Base-by-base conservation (phyloP, 2,888 invertebrate species). In the Parthenolecanium corni region DNA sequence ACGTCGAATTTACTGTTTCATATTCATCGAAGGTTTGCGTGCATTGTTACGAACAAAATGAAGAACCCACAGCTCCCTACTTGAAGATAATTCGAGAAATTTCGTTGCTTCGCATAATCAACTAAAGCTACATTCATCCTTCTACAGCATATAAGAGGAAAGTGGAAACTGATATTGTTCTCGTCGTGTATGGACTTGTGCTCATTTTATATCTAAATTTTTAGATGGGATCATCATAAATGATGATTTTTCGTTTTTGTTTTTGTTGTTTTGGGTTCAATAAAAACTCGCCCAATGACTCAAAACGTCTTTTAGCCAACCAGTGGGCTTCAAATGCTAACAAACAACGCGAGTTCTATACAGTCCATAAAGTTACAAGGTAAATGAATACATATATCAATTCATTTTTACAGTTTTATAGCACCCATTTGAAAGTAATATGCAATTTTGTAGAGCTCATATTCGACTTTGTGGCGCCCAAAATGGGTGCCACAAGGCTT, bases 301-400 rank as follows among this genome's bases (percentile, higher is more conserved):
- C 64, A 47, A 49, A 63, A 25, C 63, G 54, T n/a, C 61, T 66
- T 14, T 46, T 65, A 16, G 58, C 58, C 25, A 51, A 56, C 16
- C 24, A 11, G 2, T 47, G 40, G 24, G 36, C 61, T 11, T 5
- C 57, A 2, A 47, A 56, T 44, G n/a, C 62, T 18, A 62, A 38
- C 3, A 62, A 51, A 44, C 62, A 47, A n/a, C n/a, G n/a, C 9
- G 65, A 65, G 47, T 24, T 56, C 40, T 66, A 66, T 31, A 66
- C 66, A 6, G 65, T 66, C 12, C 66, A 66, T 62, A 66, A 66
- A n/a, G 51, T 66, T 24, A 65, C 66, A n/a, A 66, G 66, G 66
- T 65, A 40, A 64, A 5, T 42, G 14, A n/a, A n/a, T n/a, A n/a
- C n/a, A n/a, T 5, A 25, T 12, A 12, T 49, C 14, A 9, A 25